A percentile compares a stretch with the other conserved stretches of the same genome.
Conservation (phyloP, 2,888 invertebrate species). For the Amphipoea lucens region DNA sequence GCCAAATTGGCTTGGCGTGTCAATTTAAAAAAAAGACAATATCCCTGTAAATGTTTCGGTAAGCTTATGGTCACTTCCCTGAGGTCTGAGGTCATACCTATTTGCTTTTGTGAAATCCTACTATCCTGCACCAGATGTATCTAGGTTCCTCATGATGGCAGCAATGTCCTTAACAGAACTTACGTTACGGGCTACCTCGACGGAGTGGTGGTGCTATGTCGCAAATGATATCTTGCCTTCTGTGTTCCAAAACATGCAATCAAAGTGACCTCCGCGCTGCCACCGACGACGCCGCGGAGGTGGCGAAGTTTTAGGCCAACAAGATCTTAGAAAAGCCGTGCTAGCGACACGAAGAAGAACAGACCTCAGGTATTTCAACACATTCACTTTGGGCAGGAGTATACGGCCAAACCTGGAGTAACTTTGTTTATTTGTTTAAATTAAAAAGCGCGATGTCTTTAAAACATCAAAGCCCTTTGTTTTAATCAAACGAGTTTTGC, state of each 20-base stretch:
- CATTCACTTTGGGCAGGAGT: not conserved
- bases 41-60: not conserved
- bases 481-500: slow-evolving; percentile 48
- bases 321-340: not conserved
- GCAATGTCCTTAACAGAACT: not conserved
- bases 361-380: not conserved
- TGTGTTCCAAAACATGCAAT: not conserved
- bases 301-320: not conserved
- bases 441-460: slow-evolving; percentile 8
- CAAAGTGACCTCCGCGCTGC: not conserved
- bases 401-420: not conserved
- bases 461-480: slow-evolving; percentile 26
- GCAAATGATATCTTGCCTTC: not conserved
- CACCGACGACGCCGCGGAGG: not conserved
- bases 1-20: not conserved
- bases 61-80: not conserved
- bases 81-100: not conserved
- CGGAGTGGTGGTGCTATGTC: not conserved
- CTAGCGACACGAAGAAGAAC: not conserved
- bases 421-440: slow-evolving; percentile 18
- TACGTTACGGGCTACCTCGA: no score
- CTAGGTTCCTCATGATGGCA: not conserved
- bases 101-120: not conserved
- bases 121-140: not conserved
- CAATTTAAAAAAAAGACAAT: not conserved